Evolutionary conservation across 2,113 vertebrate species (phyloP), one percentile per base, ranked within the genome.

Genomic region (Amblyopsis rosae): DNA sequence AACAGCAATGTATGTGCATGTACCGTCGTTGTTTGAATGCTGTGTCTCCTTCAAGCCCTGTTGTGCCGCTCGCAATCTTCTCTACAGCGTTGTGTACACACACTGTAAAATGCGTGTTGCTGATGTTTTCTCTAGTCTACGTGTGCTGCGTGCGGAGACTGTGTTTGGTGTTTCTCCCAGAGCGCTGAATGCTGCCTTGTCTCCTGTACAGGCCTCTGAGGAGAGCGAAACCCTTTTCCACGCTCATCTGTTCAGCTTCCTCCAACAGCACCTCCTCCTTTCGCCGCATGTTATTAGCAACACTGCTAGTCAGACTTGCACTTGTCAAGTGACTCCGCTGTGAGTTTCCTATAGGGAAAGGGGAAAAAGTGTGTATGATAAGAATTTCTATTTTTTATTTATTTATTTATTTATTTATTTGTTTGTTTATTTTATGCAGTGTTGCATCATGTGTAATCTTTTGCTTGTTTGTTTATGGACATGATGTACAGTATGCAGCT

Each of bases 1-100:
- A 73, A 83, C 82, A 88, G 80, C 87, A 91, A 80, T 89, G 78
- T 87, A 88, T 88, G 89, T 90, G 50, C 3, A 19, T 4, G 16
- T 32, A 17, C 26, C 4, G 9, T 57, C 33, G 41, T 67, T 56
- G 16, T 86, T 72, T 66, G 47, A 77, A 46, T 62, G 13, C 33
- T 59, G 1, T 55, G 26, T 64, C 65, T 33, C 26, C 63, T 65
- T 65, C 17, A 68, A 48, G 68, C 58, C 65, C 12, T 2, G 26
- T 26, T 26, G 26, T 26, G 26, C 26, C 26, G 26, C 26, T 26
- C 26, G 26, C 26, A 16, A 69, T 70, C 50, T 19, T 74, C 64
- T 77, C 49, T 41, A 48, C 66, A 26, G 32, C 11, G 13, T 11
- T 59, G 73, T 64, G 59, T 32, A 65, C 19, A 56, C 41, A 48